Percentiles rank a stretch among this genome's conserved stretches.
Evolutionary conservation across 2,797 vertebrate species (phyloP).

Genomic region (Neosalanx taihuensis): DNA sequence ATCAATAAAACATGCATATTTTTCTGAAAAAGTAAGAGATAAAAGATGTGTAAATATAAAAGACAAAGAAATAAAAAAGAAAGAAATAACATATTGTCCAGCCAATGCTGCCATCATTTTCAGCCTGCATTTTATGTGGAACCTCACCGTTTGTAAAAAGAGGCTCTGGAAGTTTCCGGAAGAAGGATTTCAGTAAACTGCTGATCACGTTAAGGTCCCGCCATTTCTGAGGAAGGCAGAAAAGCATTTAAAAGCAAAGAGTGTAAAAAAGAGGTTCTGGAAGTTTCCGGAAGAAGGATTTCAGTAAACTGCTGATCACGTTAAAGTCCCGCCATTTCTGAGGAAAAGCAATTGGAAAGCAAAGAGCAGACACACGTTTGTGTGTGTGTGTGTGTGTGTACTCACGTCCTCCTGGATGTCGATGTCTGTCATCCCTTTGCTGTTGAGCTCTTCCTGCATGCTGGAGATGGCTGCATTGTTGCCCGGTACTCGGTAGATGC

Average conservation of each 20-base stretch:
- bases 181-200: constrained; percentile 98
- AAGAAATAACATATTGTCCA: background rate
- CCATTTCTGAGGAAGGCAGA: constrained; percentile 85
- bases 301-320: constrained; percentile 98
- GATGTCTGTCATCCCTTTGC: constrained; percentile 93
- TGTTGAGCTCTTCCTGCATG: constrained; percentile 97
- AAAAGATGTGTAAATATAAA: background rate
- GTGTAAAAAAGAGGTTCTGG: constrained; percentile 89
- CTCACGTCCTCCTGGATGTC: constrained; percentile 95
- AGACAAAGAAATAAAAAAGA: background rate
- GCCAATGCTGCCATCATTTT: background rate
- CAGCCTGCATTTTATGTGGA: background rate
- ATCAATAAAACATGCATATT: constrained; percentile 95
- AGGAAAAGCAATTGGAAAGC: background rate
- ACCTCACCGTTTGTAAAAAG: constrained; percentile 95
- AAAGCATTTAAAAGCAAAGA: background rate
- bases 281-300: constrained; percentile 97
- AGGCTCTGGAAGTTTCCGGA: constrained; percentile 96
- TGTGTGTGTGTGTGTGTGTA: constrained; percentile 25
- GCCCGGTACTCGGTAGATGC: constrained; percentile 97
- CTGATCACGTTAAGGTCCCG: constrained; percentile 97
- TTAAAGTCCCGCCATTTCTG: constrained; percentile 98
- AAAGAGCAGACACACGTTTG: background rate
- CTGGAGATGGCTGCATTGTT: constrained; percentile 97
- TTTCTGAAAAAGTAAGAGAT: constrained; percentile 72